Conservation (phyloP, 2,113 vertebrate species). For the Barbus barbus region DNA sequence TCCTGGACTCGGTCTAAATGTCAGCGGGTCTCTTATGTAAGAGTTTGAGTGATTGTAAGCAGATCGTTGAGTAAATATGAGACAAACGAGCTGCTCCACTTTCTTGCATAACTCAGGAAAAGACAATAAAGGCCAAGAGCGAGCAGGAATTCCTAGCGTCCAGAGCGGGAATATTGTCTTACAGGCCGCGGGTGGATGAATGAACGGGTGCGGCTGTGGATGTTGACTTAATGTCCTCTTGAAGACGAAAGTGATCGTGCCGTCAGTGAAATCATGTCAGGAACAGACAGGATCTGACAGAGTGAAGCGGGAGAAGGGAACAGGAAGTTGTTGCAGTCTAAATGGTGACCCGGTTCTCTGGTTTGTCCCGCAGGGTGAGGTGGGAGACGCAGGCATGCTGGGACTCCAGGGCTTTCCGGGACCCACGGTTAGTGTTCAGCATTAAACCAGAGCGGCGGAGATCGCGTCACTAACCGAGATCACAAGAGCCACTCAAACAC, state of each 20-base stretch:
- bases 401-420: slow-evolving; percentile 95
- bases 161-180: not conserved
- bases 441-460: not conserved
- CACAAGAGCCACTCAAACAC: too few relatives aligned
- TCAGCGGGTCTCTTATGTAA: slow-evolving; percentile 1
- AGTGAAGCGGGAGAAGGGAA: not conserved
- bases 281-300: not conserved
- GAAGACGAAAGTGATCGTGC: not conserved
- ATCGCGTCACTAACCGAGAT: too few relatives aligned
- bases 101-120: slow-evolving; percentile 8
- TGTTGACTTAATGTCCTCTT: not conserved
- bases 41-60: not conserved
- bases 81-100: not conserved
- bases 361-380: slow-evolving; percentile 81
- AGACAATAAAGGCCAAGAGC: not conserved
- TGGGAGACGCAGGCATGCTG: slow-evolving; percentile 83
- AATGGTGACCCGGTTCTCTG: not conserved
- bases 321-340: not conserved
- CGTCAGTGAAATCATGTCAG: not conserved
- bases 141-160: slow-evolving; percentile 12
- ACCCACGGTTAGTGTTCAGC: slow-evolving; percentile 80
- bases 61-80: not conserved
- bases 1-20: not conserved
- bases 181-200: not conserved
- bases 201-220: not conserved